A percentile compares a stretch with the other conserved stretches of the same genome.
phyloP scores from a whole-genome alignment of 1,140 invertebrate species.

The Drosophila santomea region DNA sequence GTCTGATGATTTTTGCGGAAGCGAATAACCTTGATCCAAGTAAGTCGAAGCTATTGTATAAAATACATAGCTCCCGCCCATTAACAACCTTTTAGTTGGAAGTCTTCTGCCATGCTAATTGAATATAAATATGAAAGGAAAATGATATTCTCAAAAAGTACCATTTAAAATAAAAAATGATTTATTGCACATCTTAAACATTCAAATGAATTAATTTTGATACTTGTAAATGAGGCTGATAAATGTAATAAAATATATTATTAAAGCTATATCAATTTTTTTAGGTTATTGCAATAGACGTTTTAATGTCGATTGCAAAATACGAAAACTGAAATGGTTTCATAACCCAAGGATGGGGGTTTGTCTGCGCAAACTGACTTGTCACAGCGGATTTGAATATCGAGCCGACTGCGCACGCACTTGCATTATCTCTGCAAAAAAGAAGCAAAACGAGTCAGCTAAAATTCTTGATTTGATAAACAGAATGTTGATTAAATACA shows the following conservation, averaged over 20 bases:
- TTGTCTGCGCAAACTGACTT: background rate
- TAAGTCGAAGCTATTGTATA: too few relatives aligned
- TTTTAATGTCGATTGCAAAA: background rate
- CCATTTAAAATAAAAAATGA: too few relatives aligned
- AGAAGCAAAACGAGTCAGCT: background rate
- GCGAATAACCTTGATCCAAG: too few relatives aligned
- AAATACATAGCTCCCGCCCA: too few relatives aligned
- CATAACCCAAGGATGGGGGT: background rate
- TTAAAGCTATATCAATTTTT: background rate
- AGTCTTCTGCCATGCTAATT: too few relatives aligned
- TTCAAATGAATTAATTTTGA: too few relatives aligned
- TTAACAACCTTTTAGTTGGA: too few relatives aligned
- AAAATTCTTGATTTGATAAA: background rate
- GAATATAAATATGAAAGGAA: too few relatives aligned
- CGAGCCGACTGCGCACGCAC: constrained; percentile 1
- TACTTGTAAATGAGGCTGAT: too few relatives aligned
- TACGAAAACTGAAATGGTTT: background rate
- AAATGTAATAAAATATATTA: too few relatives aligned
- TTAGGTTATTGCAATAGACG: background rate
- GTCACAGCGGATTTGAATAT: background rate
- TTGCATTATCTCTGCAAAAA: background rate
- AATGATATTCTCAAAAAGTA: too few relatives aligned
- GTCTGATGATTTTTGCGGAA: background rate
- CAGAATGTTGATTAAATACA: background rate
- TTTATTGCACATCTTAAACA: too few relatives aligned